Evolutionary conservation across 2,888 invertebrate species (phyloP), one percentile per base, ranked within the genome.

Genomic region (Ophioninae sp.): DNA sequence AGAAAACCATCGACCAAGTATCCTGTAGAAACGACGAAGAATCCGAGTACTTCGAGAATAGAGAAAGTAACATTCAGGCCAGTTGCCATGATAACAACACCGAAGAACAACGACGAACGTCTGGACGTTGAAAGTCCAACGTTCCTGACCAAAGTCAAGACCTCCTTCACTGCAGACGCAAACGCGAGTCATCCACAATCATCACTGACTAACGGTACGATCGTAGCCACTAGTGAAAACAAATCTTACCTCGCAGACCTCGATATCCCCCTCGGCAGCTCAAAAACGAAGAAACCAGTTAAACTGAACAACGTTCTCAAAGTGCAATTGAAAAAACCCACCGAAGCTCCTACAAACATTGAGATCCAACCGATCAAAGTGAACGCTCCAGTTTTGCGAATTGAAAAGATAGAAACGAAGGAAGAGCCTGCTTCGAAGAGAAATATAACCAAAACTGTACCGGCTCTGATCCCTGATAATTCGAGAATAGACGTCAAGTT

Each of bases 141-240:
- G 69, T 92, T 92, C 69, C 81, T 94, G 59, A 95, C 95, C 3
- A 95, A 95, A 92, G 92, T 95, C 20, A 95, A 95, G 88, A 95
- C 95, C 7, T 95, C 95, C 0, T 93, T 95, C 37, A 88, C 95
- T 8, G 94, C 94, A 44, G 94, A 94, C 87, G 93, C 94, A 94
- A 84, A 94, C 0, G 89, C 92, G 0, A 86, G 83, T 22, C 63
- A 85, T 6, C 58, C 84, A 3, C 61, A 81, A 22, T 39, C 74
- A 2, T 22, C 80, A 41, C 30, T 13, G 9, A 17, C 56, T 20
- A 84, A 61, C 68, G 22, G 44, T 10, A 39, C 58, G 7, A 7
- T 30, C 2, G 63, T 74, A 6, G 85, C 71, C 0, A 80, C 58
- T 67, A 9, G 44, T 9, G 37, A 85, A 81, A 10, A 37, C 68